Percentiles rank a stretch among this genome's conserved stretches.
These are phyloP conservation scores for Meghimatium bilineatum DNA, from an alignment of 2,888 invertebrate genomes.

Conservation along the genomic window DNA sequence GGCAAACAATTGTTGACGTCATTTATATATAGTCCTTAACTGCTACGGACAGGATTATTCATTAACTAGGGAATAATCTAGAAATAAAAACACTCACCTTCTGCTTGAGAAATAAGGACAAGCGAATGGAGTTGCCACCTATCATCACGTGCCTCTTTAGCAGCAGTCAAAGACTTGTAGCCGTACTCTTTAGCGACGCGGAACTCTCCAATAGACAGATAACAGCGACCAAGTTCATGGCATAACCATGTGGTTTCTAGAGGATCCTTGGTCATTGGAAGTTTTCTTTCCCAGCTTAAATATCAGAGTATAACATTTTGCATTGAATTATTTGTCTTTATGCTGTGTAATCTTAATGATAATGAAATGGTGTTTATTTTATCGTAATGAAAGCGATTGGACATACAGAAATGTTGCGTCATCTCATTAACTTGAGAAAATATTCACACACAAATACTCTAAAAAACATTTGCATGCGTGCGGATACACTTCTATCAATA, in stretches of 20 bases:
- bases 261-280: conserved; percentile 75
- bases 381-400: too few species aligned
- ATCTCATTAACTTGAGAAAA: too few species aligned
- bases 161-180: conserved; percentile 69
- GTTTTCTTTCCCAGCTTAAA: conserved; percentile 75
- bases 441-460: too few species aligned
- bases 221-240: conserved; percentile 78
- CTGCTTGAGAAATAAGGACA: conserved; percentile 74
- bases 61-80: too few species aligned
- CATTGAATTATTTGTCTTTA: neutral
- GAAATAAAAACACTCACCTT: conserved; percentile 59
- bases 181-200: conserved; percentile 69
- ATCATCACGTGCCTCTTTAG: conserved; percentile 70
- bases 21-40: too few species aligned
- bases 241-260: conserved; percentile 77
- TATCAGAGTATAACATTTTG: neutral
- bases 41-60: too few species aligned
- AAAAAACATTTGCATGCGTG: too few species aligned
- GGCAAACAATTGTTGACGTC: too few species aligned
- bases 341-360: neutral
- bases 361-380: too few species aligned
- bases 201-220: conserved; percentile 73
- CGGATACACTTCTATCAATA: too few species aligned
- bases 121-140: conserved; percentile 76
- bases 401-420: too few species aligned